These are phyloP conservation scores for Lepidurus couesii DNA, from an alignment of 1,140 invertebrate genomes.

Conservation along the genomic window DNA sequence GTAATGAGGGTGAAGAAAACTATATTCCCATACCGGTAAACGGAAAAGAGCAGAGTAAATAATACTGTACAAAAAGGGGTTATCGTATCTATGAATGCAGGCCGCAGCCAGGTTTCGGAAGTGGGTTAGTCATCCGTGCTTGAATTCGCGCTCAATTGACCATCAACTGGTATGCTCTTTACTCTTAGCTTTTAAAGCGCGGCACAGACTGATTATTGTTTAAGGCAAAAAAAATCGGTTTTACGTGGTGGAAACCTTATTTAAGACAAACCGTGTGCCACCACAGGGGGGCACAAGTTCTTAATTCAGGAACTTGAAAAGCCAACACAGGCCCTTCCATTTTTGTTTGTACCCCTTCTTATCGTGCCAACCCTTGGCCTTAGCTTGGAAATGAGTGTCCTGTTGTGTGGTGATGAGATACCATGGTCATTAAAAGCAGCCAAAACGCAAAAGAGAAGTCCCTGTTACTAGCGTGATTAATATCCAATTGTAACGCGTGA, in stretches of 20 bases:
- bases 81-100: not conserved
- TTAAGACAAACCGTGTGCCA: not conserved
- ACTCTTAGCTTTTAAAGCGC: not conserved
- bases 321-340: not conserved
- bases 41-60: not conserved
- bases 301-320: not conserved
- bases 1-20: too few species aligned
- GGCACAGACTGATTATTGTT: not conserved
- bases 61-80: not conserved
- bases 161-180: not conserved
- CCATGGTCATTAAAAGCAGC: not conserved
- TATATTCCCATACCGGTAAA: not conserved
- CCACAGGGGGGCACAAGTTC: not conserved
- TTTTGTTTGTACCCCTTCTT: slow-evolving; percentile 2
- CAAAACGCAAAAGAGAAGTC: not conserved
- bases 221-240: not conserved
- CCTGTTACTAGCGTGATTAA: slow-evolving; percentile 9
- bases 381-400: not conserved
- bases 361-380: not conserved
- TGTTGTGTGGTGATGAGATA: slow-evolving; percentile 6
- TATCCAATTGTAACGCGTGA: not conserved
- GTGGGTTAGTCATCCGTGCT: not conserved
- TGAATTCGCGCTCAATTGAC: not conserved
- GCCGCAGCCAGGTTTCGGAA: not conserved
- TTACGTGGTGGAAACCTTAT: not conserved